Conservation (phyloP, 2,797 vertebrate species). For the Enteromius fasciolatus region DNA sequence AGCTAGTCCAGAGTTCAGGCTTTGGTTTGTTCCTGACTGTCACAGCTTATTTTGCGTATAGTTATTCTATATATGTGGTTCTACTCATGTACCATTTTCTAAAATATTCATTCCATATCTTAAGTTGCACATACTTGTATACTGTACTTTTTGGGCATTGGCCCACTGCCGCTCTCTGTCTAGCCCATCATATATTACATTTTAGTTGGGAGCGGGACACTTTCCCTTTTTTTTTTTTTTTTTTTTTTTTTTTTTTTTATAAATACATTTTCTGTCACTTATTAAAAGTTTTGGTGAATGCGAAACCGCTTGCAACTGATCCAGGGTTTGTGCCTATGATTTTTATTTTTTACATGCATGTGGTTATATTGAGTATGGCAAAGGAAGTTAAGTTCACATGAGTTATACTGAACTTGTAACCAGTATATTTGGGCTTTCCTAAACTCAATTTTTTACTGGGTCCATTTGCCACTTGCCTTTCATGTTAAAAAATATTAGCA, state of each 20-base stretch:
- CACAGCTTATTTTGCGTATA: conserved; percentile 26
- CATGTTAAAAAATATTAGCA: conserved; percentile 8
- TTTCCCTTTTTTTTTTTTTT: too few species aligned
- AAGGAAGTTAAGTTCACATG: neutral
- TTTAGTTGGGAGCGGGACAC: neutral
- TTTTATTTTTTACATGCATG: neutral
- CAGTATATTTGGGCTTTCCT: neutral
- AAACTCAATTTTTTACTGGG: neutral
- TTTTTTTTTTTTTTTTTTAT: too few species aligned
- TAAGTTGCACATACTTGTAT: conserved; percentile 64
- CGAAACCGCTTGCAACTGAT: conserved; percentile 8
- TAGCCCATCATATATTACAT: conserved; percentile 58
- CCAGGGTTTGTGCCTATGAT: neutral
- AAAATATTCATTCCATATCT: conserved; percentile 59
- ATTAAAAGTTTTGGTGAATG: neutral
- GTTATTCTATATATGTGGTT: conserved; percentile 20
- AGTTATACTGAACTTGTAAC: conserved; percentile 8
- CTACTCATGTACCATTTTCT: neutral
- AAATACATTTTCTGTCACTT: neutral
- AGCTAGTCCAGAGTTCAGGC: neutral
- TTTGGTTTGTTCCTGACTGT: conserved; percentile 9
- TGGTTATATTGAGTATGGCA: neutral
- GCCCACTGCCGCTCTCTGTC: conserved; percentile 69
- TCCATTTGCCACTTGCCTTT: neutral
- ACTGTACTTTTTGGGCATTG: conserved; percentile 66